Evolutionary conservation across 2,113 vertebrate genomes (phyloP).

Genomic region (Tragelaphus buxtoni): DNA sequence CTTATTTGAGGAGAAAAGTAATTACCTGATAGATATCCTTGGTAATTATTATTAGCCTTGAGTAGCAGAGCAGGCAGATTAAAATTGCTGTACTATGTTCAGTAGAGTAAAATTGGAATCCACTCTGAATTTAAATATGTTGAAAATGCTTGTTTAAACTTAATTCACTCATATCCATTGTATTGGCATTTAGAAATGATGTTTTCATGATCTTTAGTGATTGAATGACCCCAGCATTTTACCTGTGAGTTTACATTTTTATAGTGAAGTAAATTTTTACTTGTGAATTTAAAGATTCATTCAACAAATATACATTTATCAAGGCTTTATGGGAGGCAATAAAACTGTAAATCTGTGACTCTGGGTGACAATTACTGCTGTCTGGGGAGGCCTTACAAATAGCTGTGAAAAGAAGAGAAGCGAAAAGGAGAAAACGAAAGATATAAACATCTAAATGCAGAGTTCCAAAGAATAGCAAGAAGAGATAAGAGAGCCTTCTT

Average conservation of each 20-base stretch:
- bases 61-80: not conserved
- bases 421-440: too few relatives aligned
- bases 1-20: constrained; percentile 11
- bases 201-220: not conserved
- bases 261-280: not conserved
- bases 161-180: not conserved
- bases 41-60: not conserved
- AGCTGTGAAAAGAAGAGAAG: too few relatives aligned
- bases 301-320: not conserved
- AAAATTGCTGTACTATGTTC: not conserved
- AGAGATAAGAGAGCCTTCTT: too few relatives aligned
- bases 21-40: not conserved
- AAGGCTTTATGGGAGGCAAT: not conserved
- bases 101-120: not conserved
- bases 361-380: not conserved
- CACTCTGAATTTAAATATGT: not conserved
- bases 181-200: not conserved
- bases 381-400: too few relatives aligned
- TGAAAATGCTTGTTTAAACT: constrained; percentile 4
- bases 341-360: not conserved
- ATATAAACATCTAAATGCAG: too few relatives aligned
- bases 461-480: too few relatives aligned
- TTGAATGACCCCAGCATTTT: not conserved
- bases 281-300: not conserved
- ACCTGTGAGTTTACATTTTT: not conserved